Evolutionary conservation across 1,140 invertebrate species (phyloP), one percentile per base, ranked within the genome.

Genomic region (Caerostris extrusa): DNA sequence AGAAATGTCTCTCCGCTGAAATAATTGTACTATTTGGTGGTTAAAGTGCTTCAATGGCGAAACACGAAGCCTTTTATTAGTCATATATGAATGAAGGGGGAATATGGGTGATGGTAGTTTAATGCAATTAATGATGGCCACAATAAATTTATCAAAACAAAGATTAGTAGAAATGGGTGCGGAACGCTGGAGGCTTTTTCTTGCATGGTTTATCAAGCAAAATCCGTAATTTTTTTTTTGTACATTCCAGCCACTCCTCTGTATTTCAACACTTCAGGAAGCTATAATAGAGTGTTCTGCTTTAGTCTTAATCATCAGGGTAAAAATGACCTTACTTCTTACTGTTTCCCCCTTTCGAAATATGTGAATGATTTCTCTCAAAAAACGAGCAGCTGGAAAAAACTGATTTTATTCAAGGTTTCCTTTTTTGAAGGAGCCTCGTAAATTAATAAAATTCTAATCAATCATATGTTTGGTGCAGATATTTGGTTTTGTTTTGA

Each of bases 241-340:
- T 85, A 58, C 17, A 19, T 53, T 88, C 60, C 12, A 64, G 83
- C 86, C 86, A 88, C 86, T 88, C 86, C 86, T 88, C 17, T 14
- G 86, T 53, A 64, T 88, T 88, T 88, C 86, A 88, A 88, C 86
- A 88, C 86, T 64, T 64, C 61, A 34, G 53, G 56, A 88, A 64
- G 50, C 8, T 58, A 50, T 57, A 17, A 64, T 14, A 88, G 86
- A 88, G 86, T 88, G 86, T 88, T 64, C 86, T 53, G 53, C 53
- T 88, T 88, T 53, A 57, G 86, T 88, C 86, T 57, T 88, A 88
- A 88, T 88, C 56, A 88, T 88, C 53, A 55, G 86, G 61, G 61
- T 64, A 88, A 88, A 85, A 88, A 88, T 53, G 58, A 88, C 86
- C 61, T 83, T 83, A 83, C 55, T n/a, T 83, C 82, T n/a, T 10